Evolutionary conservation across 2,113 vertebrate genomes (phyloP), one percentile per base, ranked within the genome.

Genomic region (Conger conger): DNA sequence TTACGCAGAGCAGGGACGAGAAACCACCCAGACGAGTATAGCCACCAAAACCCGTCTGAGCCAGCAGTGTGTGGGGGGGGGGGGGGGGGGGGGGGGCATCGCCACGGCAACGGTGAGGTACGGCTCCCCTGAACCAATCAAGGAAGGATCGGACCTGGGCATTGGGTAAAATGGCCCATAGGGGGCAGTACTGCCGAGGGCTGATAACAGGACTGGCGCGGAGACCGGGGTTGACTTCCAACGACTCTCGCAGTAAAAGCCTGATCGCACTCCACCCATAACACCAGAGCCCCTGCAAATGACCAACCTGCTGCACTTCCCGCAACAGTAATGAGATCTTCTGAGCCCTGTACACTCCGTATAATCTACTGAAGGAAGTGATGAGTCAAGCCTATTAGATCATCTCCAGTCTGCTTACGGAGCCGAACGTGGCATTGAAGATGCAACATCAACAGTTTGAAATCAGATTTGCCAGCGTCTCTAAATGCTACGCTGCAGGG

Each of bases 321-420:
- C 68, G 27, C 27, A 33, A 17, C n/a, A 73, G n/a, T 73, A 73
- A 73, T 33, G n/a, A 73, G 68, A 73, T 73, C 68, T 5, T 33
- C 68, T 73, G 9, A 73, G 68, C 68, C 30, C 11, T 6, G 6
- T 33, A 73, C 27, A 73, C 27, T 73, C 68, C 3, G n/a, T 73
- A 33, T 73, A 73, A 73, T 73, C 68, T 33, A 33, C 27, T 73
- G 68, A 73, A 73, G 68, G 68, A 73, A 73, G 68, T 73, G 68
- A n/a, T 73, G 68, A 73, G n/a, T 33, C 68, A 73, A 33, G 68
- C 68, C 68, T 73, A 73, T 73, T 73, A 73, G 27, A 30, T 13
- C 27, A 23, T 13, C 68, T 73, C 68, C 5, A 5, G 68, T 73
- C 27, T 73, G 68, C 68, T 73, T 73, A 73, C 68, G n/a, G n/a